phyloP scores from a whole-genome alignment of 1,140 invertebrate genomes.

The Drosophila gunungcola region DNA sequence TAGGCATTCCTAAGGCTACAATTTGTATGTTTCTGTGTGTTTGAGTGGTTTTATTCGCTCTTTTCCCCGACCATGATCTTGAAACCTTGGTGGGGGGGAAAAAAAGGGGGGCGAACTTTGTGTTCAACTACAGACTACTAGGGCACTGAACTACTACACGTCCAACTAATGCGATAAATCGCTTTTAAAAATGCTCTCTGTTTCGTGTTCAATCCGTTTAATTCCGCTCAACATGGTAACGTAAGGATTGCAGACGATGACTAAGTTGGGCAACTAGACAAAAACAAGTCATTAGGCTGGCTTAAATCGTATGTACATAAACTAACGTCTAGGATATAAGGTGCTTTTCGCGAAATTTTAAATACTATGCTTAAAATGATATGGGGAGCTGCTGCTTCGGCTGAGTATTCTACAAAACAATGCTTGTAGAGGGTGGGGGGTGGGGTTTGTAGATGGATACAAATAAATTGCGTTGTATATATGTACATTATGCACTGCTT shows the following conservation, averaged over 20 bases:
- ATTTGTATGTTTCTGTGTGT: conserved; percentile 18
- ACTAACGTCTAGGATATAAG: conserved; percentile 33
- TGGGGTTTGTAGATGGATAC: conserved; percentile 12
- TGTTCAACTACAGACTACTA: conserved; percentile 43
- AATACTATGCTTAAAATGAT: conserved; percentile 17
- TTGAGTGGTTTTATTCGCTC: background rate
- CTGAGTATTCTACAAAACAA: conserved; percentile 39
- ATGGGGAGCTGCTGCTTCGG: conserved; percentile 33
- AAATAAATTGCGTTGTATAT: conserved; percentile 19
- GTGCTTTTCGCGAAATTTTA: conserved; percentile 13
- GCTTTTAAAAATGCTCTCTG: conserved; percentile 22
- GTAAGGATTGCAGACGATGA: conserved; percentile 13
- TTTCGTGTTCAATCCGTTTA: background rate
- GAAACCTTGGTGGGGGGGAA: background rate
- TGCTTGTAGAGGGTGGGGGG: conserved; percentile 4
- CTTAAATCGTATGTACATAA: conserved; percentile 40
- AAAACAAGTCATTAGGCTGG: conserved; percentile 31
- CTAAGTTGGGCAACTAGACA: conserved; percentile 26
- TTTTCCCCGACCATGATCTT: background rate
- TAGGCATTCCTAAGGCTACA: conserved; percentile 52
- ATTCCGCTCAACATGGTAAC: conserved; percentile 9
- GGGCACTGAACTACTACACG: conserved; percentile 51
- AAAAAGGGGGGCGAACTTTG: background rate
- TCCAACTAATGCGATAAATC: conserved; percentile 28
- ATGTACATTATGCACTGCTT: conserved; percentile 17